A percentile compares a stretch with the other conserved stretches of the same genome.
These are phyloP conservation scores for Ormyrus labotus DNA, from an alignment of 2,888 invertebrate genomes.

Conservation along the genomic window DNA sequence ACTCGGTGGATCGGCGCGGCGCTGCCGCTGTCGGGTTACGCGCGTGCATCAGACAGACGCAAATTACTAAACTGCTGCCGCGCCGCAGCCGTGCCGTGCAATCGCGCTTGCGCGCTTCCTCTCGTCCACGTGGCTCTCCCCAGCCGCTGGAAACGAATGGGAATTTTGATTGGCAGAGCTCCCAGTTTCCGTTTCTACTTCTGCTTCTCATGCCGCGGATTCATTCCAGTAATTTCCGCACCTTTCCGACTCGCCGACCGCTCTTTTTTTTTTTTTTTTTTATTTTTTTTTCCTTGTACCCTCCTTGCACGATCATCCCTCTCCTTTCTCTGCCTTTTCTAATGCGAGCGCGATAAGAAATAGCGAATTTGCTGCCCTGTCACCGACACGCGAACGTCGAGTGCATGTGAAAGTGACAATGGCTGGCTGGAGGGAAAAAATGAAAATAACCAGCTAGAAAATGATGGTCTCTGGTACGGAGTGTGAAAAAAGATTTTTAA, in stretches of 20 bases:
- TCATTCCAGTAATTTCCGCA: conserved; percentile 38
- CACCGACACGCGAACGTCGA: conserved; percentile 9
- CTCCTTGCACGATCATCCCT: not conserved
- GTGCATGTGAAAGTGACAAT: conserved; percentile 7
- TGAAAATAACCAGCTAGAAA: not conserved
- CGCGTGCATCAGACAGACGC: conserved; percentile 57
- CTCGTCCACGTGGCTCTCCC: conserved; percentile 34
- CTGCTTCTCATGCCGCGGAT: conserved; percentile 27
- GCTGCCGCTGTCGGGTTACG: not conserved
- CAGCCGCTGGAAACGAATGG: conserved; percentile 16
- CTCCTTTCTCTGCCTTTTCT: not conserved
- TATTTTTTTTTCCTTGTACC: no score
- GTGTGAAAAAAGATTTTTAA: no score
- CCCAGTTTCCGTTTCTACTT: conserved; percentile 46
- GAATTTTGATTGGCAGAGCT: conserved; percentile 58
- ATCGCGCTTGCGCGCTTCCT: not conserved
- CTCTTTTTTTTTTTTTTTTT: not conserved
- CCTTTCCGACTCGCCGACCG: not conserved
- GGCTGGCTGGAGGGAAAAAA: not conserved
- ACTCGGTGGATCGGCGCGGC: conserved; percentile 59
- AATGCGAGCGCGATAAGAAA: conserved; percentile 23
- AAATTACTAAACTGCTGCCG: conserved; percentile 58
- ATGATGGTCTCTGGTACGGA: not conserved
- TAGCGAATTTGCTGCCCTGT: conserved; percentile 16
- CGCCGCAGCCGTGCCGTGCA: not conserved